Conservation (phyloP, 1,140 invertebrate species). For the Drosophila prosaltans region DNA sequence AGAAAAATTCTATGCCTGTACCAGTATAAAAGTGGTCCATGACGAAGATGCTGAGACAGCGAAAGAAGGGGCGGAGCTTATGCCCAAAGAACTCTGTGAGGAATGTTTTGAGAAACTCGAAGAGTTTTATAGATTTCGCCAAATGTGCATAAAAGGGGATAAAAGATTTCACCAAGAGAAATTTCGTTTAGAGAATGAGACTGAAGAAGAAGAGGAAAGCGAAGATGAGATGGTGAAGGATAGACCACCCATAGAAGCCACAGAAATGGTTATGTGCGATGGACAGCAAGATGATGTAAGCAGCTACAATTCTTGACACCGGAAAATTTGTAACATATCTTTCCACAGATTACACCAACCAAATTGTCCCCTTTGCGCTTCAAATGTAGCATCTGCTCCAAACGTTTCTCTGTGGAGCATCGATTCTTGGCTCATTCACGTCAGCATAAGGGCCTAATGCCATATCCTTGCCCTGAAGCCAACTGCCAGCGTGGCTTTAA, state of each 20-base stretch:
- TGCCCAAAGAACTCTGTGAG: slow-evolving; percentile 58
- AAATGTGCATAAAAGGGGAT: slow-evolving; percentile 53
- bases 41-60: slow-evolving; percentile 10
- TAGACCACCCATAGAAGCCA: not conserved
- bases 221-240: not conserved
- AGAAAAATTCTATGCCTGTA: slow-evolving; percentile 58
- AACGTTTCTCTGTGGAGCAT: not conserved
- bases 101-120: slow-evolving; percentile 53
- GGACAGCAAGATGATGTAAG: not conserved
- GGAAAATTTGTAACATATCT: not conserved
- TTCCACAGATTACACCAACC: not conserved
- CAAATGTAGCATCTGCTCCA: not conserved
- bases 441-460: not conserved
- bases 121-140: slow-evolving; percentile 59
- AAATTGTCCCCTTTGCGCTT: not conserved
- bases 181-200: not conserved
- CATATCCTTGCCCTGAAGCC: not conserved
- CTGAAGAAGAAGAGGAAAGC: not conserved
- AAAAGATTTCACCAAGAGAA: slow-evolving; percentile 29
- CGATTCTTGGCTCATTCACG: not conserved
- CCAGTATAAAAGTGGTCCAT: slow-evolving; percentile 32
- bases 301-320: not conserved
- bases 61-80: slow-evolving; percentile 1
- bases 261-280: slow-evolving; percentile 26
- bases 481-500: not conserved